Percentiles rank a stretch among this genome's conserved stretches.
Evolutionary conservation across 2,888 invertebrate genomes (phyloP).

Genomic region (Gerris lacustris): DNA sequence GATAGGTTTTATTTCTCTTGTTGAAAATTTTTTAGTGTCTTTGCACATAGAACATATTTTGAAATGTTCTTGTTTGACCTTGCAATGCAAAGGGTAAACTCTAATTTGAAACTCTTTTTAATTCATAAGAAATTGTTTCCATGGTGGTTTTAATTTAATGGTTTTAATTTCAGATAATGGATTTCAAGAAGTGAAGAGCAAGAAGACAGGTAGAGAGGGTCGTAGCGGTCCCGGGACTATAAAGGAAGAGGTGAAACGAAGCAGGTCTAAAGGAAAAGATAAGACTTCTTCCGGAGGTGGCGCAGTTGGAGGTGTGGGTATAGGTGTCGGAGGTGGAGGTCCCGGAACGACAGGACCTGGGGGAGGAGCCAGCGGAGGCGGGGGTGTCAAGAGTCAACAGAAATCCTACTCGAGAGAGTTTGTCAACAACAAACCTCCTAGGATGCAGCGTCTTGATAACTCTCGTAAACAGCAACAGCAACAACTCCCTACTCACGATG

Average conservation of each 20-base stretch:
- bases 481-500: slow-evolving; percentile 26
- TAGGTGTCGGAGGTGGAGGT: slow-evolving; percentile 27
- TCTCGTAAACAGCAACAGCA: slow-evolving; percentile 38
- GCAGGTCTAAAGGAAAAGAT: slow-evolving; percentile 33
- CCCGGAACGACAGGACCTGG: slow-evolving; percentile 21
- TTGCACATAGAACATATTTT: too few species aligned
- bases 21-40: too few species aligned
- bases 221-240: slow-evolving; percentile 17
- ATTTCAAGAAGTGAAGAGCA: slow-evolving; percentile 74
- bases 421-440: slow-evolving; percentile 22
- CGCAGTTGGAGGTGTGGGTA: slow-evolving; percentile 31
- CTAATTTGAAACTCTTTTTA: too few species aligned
- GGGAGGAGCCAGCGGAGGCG: slow-evolving; percentile 12
- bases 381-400: slow-evolving; percentile 4
- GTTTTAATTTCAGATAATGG: slow-evolving; percentile 41
- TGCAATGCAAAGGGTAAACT: too few species aligned
- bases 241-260: slow-evolving; percentile 23
- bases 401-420: slow-evolving; percentile 19
- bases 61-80: too few species aligned
- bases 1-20: too few species aligned
- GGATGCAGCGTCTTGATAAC: slow-evolving; percentile 47
- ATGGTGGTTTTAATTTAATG: too few species aligned
- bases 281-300: slow-evolving; percentile 36
- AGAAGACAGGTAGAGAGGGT: slow-evolving; percentile 55
- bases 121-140: too few species aligned